A percentile compares a stretch with the other conserved stretches of the same genome.
Conservation (phyloP, 53 echinoderm and acorn worm genomes). For the Apostichopus leukothele region DNA sequence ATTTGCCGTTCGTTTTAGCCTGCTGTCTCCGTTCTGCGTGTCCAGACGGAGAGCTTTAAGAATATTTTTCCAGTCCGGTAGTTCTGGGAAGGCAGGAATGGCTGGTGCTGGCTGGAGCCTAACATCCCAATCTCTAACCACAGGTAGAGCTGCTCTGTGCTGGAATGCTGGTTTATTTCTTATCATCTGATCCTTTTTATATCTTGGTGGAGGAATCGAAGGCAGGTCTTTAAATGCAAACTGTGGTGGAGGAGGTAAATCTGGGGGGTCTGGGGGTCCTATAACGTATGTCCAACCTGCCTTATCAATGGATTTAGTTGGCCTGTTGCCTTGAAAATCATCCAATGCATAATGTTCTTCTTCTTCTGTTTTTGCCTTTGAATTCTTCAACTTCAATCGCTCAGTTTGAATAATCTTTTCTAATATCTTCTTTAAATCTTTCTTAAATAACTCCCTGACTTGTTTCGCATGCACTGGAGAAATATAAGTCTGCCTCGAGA, state of each 20-base stretch:
- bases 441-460: not conserved
- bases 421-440: not conserved
- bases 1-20: not conserved
- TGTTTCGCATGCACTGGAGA: not conserved
- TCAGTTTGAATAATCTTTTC: not conserved
- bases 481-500: slow-evolving; percentile 6
- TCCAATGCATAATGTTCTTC: not conserved
- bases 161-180: too few relatives aligned
- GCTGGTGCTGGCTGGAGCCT: not conserved
- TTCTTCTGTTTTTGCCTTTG: not conserved
- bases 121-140: too few relatives aligned
- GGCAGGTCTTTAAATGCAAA: not conserved
- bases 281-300: not conserved
- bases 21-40: not conserved
- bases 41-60: not conserved
- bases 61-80: not conserved
- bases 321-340: not conserved
- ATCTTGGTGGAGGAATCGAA: not conserved
- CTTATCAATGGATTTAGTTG: not conserved
- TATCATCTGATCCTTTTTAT: not conserved
- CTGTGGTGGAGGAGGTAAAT: not conserved
- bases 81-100: not conserved
- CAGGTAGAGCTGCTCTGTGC: too few relatives aligned
- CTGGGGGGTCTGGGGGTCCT: not conserved
- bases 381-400: not conserved